Base-by-base conservation (phyloP, 2,113 vertebrate species). In the Heterotilapia buettikoferi region DNA sequence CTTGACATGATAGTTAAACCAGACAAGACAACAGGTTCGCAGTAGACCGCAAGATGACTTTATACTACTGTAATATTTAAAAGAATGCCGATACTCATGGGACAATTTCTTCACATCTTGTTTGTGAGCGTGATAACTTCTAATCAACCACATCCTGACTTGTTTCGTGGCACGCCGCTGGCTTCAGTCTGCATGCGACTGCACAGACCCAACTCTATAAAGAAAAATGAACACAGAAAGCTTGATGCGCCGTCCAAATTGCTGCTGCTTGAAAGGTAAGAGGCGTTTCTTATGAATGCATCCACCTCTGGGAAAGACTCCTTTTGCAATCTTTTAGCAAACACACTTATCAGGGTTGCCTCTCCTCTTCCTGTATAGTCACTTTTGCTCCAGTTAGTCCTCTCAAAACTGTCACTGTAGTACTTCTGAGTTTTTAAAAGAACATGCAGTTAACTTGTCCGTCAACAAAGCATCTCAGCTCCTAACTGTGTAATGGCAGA, bases 81-180 rank as follows among this genome's bases (percentile, higher is more conserved):
- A 82, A 88, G 53, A 68, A 76, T 21, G 38, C 9, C 2, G 36
- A 36, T 56, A 45, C n/a, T 38, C 66, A 13, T 5, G 79, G 63
- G 53, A 80, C 29, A 33, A 21, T 54, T 59, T 9, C 11, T 38
- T 63, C 61, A 31, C 47, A 33, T 78, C 63, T 85, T 88, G 52
- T 87, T 90, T 85, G 84, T 40, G 76, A 91, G 63, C 12, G 26
- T 11, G 84, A 86, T 86, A 61, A 61, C 81, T 88, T 88, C 81
- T 82, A 87, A 90, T 87, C 84, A 92, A 54, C 45, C 78, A 54
- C 88, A 82, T 80, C 54, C 73, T 63, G 85, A 83, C 80, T 66
- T 47, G 47, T 86, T 91, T 36, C 40, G 85, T 26, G 63, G 82
- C 79, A 31, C 12, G 38, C 84, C 56, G 61, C 45, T 86, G 80